Conservation (phyloP, 1,140 invertebrate genomes). For the Camponotus pennsylvanicus region DNA sequence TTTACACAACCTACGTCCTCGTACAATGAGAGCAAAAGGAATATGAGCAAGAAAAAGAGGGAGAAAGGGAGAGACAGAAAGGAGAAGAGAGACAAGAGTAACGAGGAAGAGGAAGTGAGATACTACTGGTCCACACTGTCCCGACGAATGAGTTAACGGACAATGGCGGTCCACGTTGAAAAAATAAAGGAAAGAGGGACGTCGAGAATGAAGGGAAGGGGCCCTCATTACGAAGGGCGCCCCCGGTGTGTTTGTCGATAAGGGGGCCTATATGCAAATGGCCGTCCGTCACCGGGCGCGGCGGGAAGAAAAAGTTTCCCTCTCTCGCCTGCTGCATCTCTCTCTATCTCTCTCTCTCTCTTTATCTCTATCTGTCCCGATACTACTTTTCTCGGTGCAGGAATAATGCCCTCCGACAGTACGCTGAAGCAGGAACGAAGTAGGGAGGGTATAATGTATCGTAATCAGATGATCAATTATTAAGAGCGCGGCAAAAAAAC, state of each 20-base stretch:
- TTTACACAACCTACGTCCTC: slow-evolving; percentile 30
- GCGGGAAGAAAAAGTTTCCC: slow-evolving; percentile 74
- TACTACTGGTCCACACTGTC: slow-evolving; percentile 76
- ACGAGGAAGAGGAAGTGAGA: slow-evolving; percentile 72
- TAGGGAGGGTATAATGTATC: slow-evolving; percentile 83
- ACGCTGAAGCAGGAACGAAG: slow-evolving; percentile 59
- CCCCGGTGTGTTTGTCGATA: slow-evolving; percentile 84
- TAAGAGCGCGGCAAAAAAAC: slow-evolving; percentile 84
- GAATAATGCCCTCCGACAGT: slow-evolving; percentile 80
- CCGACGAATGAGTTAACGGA: slow-evolving; percentile 81
- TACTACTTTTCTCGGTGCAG: slow-evolving; percentile 75
- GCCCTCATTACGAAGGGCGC: slow-evolving; percentile 84
- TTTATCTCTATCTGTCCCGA: slow-evolving; percentile 17
- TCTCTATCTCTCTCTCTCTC: slow-evolving; percentile 19
- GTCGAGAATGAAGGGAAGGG: slow-evolving; percentile 65
- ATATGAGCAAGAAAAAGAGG: slow-evolving; percentile 61
- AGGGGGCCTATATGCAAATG: slow-evolving; percentile 85
- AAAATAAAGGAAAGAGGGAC: slow-evolving; percentile 80
- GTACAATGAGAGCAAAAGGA: slow-evolving; percentile 72
- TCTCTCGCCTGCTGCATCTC: slow-evolving; percentile 59
- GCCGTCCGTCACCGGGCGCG: slow-evolving; percentile 74
- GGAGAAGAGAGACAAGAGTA: slow-evolving; percentile 70
- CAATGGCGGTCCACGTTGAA: slow-evolving; percentile 79
- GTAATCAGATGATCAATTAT: slow-evolving; percentile 86
- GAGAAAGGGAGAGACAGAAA: slow-evolving; percentile 57